phyloP scores from a whole-genome alignment of 1,140 invertebrate genomes.

The Sinella curviseta region DNA sequence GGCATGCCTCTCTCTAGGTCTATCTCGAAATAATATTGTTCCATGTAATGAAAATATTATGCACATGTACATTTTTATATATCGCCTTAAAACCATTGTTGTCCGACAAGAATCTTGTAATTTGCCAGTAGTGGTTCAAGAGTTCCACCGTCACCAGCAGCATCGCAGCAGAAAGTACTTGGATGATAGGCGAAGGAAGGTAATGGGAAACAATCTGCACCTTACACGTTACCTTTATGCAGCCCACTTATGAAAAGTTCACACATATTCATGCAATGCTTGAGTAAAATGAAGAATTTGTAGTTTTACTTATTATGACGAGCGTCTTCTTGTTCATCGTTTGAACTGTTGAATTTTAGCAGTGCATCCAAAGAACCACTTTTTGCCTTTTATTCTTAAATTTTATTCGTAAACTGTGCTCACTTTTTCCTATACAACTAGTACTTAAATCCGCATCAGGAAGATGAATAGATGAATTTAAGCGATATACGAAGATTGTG shows the following conservation, averaged over 20 bases:
- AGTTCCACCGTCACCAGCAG: background rate
- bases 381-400: too few species aligned
- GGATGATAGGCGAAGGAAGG: background rate
- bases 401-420: background rate
- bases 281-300: background rate
- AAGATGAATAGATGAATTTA: too few species aligned
- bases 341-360: too few species aligned
- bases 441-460: too few species aligned
- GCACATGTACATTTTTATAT: background rate
- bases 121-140: background rate
- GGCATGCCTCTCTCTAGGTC: background rate
- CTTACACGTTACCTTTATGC: background rate
- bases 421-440: too few species aligned
- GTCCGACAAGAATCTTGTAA: background rate
- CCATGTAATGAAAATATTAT: background rate
- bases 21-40: background rate
- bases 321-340: too few species aligned
- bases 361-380: too few species aligned
- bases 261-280: background rate
- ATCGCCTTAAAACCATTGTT: background rate
- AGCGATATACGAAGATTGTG: too few species aligned
- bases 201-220: constrained; percentile 1
- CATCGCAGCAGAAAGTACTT: background rate
- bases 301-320: too few species aligned
- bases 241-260: background rate